Evolutionary conservation across 2,113 vertebrate genomes (phyloP).

Genomic region (Cyphomyrus discorhynchus): DNA sequence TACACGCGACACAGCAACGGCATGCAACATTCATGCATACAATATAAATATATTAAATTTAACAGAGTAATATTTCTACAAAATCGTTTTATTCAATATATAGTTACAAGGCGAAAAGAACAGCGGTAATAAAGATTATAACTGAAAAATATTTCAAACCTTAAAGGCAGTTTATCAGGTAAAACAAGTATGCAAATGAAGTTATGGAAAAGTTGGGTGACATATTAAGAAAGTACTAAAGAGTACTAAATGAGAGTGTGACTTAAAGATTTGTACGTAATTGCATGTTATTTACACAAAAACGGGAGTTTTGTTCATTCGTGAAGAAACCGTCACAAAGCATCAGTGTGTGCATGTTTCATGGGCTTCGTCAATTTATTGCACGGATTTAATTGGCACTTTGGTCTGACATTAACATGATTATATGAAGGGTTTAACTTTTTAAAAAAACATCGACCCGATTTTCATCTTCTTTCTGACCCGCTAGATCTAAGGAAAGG

Average conservation of each 20-base stretch:
- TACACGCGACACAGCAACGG: background rate
- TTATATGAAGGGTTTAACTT: background rate
- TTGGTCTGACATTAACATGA: background rate
- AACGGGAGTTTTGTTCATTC: background rate
- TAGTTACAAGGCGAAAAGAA: background rate
- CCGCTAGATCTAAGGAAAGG: background rate
- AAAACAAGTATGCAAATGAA: conserved; percentile 7
- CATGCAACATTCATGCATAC: background rate
- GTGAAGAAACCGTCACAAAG: background rate
- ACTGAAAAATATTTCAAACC: background rate
- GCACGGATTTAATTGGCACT: background rate
- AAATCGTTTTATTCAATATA: background rate
- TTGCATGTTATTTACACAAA: background rate
- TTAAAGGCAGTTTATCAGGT: background rate
- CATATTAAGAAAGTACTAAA: background rate
- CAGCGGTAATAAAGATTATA: background rate
- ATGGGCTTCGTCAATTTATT: background rate
- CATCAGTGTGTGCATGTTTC: background rate
- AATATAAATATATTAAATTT: background rate
- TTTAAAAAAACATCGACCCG: background rate
- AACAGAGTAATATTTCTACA: background rate
- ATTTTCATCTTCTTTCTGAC: background rate
- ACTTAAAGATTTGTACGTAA: background rate
- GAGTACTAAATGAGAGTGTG: background rate
- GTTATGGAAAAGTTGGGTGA: background rate